Conservation (phyloP, 2,797 vertebrate species). For the Bufotes viridis region DNA sequence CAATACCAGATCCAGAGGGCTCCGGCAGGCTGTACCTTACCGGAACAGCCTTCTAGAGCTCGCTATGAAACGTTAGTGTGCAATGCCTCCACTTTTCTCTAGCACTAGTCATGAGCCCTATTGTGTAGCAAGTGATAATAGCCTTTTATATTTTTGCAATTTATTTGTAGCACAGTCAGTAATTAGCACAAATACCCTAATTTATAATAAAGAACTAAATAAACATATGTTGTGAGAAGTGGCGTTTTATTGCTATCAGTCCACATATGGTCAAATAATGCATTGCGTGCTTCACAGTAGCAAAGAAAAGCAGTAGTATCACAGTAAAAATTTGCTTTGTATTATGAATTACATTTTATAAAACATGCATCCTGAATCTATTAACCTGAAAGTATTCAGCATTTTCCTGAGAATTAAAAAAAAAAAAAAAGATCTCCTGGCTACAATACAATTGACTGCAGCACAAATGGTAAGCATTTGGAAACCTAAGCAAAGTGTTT, state of each 20-base stretch:
- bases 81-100: neutral
- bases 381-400: neutral
- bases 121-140: too few relatives aligned
- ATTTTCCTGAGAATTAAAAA: conserved; percentile 11
- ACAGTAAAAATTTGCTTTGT: neutral
- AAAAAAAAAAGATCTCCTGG: neutral
- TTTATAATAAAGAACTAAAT: neutral
- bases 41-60: neutral
- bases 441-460: neutral
- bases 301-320: neutral
- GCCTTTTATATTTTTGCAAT: too few relatives aligned
- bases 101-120: too few relatives aligned
- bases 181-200: too few relatives aligned
- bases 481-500: neutral
- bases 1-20: too few relatives aligned
- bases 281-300: neutral
- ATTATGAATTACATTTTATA: neutral
- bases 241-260: neutral
- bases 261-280: neutral
- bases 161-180: too few relatives aligned
- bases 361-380: neutral
- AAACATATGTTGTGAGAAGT: neutral
- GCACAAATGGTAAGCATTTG: neutral
- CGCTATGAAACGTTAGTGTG: neutral
- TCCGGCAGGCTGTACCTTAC: too few relatives aligned